Percentiles rank a stretch among this genome's conserved stretches.
Conservation (phyloP, 92 coral and sea anemone species). For the Muricea muricata region DNA sequence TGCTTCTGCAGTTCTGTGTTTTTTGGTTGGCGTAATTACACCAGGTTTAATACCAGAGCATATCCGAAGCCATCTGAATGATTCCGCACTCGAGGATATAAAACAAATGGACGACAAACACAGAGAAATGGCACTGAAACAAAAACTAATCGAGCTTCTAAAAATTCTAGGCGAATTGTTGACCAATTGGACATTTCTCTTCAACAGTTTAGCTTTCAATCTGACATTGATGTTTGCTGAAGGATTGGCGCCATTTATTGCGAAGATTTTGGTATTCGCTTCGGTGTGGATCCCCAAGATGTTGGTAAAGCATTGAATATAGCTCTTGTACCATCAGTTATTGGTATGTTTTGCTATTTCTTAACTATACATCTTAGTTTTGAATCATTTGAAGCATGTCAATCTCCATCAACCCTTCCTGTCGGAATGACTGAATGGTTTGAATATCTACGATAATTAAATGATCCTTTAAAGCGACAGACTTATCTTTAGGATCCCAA, state of each 20-base stretch:
- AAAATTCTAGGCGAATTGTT: background rate
- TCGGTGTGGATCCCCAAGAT: conserved; percentile 7
- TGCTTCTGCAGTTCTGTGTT: background rate
- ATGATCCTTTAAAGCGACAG: too few species aligned
- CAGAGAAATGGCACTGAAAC: background rate
- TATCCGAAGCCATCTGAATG: background rate
- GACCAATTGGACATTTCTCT: background rate
- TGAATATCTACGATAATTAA: too few species aligned
- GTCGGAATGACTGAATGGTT: too few species aligned
- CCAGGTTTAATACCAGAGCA: background rate
- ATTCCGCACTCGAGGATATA: background rate
- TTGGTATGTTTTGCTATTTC: background rate
- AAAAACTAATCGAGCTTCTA: background rate
- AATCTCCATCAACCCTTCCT: too few species aligned
- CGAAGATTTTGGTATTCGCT: background rate
- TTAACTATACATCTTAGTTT: too few species aligned
- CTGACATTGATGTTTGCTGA: background rate
- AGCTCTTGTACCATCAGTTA: background rate
- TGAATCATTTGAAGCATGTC: too few species aligned
- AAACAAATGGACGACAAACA: background rate
- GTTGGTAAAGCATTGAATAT: conserved; percentile 30
- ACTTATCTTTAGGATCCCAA: background rate
- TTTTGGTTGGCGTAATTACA: background rate
- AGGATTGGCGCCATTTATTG: conserved; percentile 17
- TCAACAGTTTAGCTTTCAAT: background rate